Percentiles rank a stretch among this genome's conserved stretches.
Evolutionary conservation across 2,113 vertebrate genomes (phyloP).

Genomic region (Oxyura jamaicensis): DNA sequence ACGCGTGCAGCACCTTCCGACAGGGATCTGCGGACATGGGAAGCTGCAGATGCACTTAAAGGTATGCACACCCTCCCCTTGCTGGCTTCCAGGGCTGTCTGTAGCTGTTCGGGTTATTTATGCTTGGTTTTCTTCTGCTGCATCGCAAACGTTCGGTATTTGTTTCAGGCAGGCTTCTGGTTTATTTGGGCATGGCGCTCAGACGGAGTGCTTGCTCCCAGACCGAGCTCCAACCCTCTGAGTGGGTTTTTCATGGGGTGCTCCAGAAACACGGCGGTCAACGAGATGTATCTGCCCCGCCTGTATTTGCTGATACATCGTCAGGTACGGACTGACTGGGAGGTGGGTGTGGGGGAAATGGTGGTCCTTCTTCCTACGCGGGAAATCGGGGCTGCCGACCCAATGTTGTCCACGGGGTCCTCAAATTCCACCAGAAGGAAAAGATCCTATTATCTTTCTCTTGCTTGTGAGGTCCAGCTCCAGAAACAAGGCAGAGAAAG

Average conservation of each 20-base stretch:
- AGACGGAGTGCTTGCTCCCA: background rate
- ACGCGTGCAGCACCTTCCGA: fast-evolving
- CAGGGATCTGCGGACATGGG: fast-evolving
- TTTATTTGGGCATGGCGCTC: background rate
- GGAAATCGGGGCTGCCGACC: background rate
- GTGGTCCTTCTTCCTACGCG: background rate
- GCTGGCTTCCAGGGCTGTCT: background rate
- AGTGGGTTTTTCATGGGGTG: background rate
- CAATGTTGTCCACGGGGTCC: fast-evolving
- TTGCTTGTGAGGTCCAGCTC: background rate
- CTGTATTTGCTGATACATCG: fast-evolving
- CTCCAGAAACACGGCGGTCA: background rate
- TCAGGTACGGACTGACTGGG: fast-evolving
- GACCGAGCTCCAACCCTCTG: background rate
- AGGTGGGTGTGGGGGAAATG: background rate
- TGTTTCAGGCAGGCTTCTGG: background rate
- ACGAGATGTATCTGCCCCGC: fast-evolving
- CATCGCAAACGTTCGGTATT: fast-evolving
- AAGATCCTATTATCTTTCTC: background rate
- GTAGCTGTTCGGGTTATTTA: background rate
- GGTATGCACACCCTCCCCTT: background rate
- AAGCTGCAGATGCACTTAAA: background rate
- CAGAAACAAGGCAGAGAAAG: background rate
- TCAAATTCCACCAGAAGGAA: background rate
- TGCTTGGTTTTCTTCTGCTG: background rate